Evolutionary conservation across 1,140 invertebrate genomes (phyloP).

Genomic region (Philopotamus ludificatus): DNA sequence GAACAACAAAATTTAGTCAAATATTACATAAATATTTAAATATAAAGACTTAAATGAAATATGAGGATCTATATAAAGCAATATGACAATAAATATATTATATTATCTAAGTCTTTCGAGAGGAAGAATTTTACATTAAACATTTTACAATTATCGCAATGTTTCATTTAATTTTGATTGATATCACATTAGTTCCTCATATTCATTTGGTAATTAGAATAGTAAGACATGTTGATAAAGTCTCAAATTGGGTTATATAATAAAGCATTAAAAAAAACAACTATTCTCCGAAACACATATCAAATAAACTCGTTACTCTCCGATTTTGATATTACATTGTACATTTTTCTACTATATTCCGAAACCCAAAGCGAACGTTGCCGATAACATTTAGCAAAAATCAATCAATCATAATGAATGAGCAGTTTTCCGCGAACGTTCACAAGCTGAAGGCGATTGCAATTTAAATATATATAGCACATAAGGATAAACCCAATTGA

Average conservation of each 20-base stretch:
- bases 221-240: constrained; percentile 29
- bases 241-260: constrained; percentile 40
- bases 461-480: too few relatives aligned
- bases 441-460: too few relatives aligned
- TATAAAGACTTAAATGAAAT: neutral
- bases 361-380: too few relatives aligned
- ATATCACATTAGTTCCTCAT: constrained; percentile 4
- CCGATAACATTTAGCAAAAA: too few relatives aligned
- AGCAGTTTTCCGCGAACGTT: too few relatives aligned
- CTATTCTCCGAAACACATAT: neutral
- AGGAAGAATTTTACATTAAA: neutral
- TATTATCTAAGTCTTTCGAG: neutral
- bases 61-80: neutral
- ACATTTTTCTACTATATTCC: too few relatives aligned
- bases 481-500: constrained; percentile 37
- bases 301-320: neutral
- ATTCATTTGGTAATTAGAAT: constrained; percentile 18
- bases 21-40: neutral
- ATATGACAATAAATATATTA: neutral
- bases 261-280: constrained; percentile 2
- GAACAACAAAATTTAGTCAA: neutral
- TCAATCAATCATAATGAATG: too few relatives aligned
- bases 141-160: neutral
- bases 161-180: neutral
- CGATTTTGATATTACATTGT: neutral